These are phyloP conservation scores for Tetraneura akinire DNA, from an alignment of 1,140 invertebrate genomes.

Conservation along the genomic window DNA sequence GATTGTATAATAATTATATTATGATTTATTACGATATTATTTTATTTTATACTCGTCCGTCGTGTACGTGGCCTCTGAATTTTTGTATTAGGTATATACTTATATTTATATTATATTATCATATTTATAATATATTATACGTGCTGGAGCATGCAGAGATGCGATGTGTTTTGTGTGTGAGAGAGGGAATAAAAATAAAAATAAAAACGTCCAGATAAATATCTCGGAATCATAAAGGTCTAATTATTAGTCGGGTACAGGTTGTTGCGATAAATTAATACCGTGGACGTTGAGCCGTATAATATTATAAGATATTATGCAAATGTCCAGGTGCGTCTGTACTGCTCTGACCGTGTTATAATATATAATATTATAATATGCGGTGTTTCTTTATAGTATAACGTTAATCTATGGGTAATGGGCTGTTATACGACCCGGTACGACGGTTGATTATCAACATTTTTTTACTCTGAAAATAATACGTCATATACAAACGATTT, in stretches of 20 bases:
- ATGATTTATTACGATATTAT: conserved; percentile 46
- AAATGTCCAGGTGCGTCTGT: conserved; percentile 25
- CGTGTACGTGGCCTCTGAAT: neutral
- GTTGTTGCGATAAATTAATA: conserved; percentile 44
- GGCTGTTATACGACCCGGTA: neutral
- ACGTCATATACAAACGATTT: neutral
- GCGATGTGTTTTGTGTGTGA: neutral
- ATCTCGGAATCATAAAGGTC: conserved; percentile 39
- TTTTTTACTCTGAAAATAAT: neutral
- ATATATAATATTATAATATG: no score
- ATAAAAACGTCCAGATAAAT: conserved; percentile 35
- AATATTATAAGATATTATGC: conserved; percentile 39
- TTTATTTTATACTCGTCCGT: conserved; percentile 30
- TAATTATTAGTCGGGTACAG: conserved; percentile 44
- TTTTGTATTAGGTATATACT: no score
- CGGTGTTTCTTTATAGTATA: conserved; percentile 12
- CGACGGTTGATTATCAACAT: conserved; percentile 14
- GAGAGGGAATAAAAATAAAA: neutral
- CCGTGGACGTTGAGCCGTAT: neutral
- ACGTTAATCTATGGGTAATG: conserved; percentile 28
- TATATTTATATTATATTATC: no score
- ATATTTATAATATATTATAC: no score
- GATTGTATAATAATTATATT: conserved; percentile 35
- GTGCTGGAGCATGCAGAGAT: no score
- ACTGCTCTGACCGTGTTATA: conserved; percentile 38